Conservation (phyloP, 2,113 vertebrate genomes). For the Turdus rufiventris region DNA sequence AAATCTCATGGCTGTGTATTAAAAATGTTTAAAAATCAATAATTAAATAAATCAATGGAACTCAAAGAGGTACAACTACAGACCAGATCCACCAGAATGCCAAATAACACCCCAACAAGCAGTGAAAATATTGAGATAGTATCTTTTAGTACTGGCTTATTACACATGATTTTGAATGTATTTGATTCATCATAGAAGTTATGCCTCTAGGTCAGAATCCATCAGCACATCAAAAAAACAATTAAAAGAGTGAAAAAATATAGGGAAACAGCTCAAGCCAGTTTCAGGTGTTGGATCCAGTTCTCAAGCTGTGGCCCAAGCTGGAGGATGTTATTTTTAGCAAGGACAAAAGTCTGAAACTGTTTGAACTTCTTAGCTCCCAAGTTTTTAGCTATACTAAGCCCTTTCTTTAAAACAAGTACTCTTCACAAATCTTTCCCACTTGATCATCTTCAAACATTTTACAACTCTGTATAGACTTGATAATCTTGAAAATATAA, state of each 20-base stretch:
- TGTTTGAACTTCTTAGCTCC: not conserved
- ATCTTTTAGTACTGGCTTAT: not conserved
- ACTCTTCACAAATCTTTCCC: not conserved
- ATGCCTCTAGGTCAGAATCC: not conserved
- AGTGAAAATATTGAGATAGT: not conserved
- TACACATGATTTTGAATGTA: not conserved
- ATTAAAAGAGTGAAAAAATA: not conserved
- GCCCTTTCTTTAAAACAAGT: not conserved
- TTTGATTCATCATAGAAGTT: not conserved
- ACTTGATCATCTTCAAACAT: not conserved
- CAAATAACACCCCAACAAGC: not conserved
- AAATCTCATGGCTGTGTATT: not conserved
- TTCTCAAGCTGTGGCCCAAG: not conserved
- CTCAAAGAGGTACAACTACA: not conserved
- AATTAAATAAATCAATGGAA: not conserved
- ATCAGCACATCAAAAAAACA: not conserved
- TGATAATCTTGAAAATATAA: not conserved
- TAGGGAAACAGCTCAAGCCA: not conserved
- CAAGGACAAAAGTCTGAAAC: not conserved
- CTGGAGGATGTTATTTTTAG: not conserved
- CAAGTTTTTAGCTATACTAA: not conserved
- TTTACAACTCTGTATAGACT: not conserved
- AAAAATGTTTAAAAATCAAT: not conserved
- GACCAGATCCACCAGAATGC: not conserved
- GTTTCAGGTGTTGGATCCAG: not conserved